Conservation (phyloP, 53 echinoderm and acorn worm genomes). For the Mesocentrotus franciscanus region DNA sequence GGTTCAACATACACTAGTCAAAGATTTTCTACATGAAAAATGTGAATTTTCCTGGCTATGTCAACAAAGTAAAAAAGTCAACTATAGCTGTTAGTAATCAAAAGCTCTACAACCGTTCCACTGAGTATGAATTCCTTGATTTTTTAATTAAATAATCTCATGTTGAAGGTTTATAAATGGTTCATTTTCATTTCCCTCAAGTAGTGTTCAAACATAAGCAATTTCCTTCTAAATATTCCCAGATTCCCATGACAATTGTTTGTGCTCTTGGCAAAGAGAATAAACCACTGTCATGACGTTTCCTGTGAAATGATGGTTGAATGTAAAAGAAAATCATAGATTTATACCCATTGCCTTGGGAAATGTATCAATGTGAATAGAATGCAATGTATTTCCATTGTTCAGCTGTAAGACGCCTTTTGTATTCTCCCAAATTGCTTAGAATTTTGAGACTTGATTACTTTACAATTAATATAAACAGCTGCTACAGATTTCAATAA, state of each 20-base stretch:
- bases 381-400: not conserved
- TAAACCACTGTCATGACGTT: not conserved
- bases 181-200: not conserved
- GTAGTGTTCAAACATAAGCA: not conserved
- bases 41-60: too few species aligned
- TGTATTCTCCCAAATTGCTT: not conserved
- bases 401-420: not conserved
- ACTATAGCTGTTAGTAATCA: too few species aligned
- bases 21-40: too few species aligned
- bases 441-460: not conserved
- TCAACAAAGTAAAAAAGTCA: too few species aligned
- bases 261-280: not conserved
- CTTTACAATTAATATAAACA: not conserved
- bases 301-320: not conserved
- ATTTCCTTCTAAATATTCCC: not conserved
- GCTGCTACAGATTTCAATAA: too few species aligned
- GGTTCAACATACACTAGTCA: too few species aligned
- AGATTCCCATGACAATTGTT: not conserved
- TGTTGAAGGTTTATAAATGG: not conserved
- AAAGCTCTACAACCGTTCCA: too few species aligned
- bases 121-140: too few species aligned
- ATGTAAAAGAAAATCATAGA: not conserved
- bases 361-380: not conserved
- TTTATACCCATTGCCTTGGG: not conserved
- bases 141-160: too few species aligned